A percentile compares a stretch with the other conserved stretches of the same genome.
phyloP scores from a whole-genome alignment of 2,888 invertebrate genomes.

The Girardia tigrina region DNA sequence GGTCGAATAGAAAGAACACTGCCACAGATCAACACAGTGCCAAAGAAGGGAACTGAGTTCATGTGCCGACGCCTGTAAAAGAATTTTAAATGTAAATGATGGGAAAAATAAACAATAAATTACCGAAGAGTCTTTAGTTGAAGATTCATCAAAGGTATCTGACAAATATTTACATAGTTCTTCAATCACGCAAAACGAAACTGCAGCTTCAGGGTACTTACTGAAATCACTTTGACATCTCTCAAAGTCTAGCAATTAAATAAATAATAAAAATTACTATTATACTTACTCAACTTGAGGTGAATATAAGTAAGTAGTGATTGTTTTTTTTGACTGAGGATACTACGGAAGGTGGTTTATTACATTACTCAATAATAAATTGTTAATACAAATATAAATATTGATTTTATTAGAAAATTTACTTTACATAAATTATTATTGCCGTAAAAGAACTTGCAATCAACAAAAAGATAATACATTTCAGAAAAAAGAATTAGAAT shows the following conservation, averaged over 20 bases:
- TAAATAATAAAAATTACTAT: too few relatives aligned
- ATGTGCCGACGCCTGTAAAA: neutral
- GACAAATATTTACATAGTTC: neutral
- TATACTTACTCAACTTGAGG: too few relatives aligned
- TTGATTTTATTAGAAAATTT: too few relatives aligned
- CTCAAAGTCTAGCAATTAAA: neutral
- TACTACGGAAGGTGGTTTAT: too few relatives aligned
- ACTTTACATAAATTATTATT: too few relatives aligned
- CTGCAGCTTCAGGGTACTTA: neutral
- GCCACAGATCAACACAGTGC: slow-evolving; percentile 19
- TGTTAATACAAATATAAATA: too few relatives aligned
- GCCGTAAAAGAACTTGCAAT: too few relatives aligned
- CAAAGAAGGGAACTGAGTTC: neutral
- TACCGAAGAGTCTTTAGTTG: neutral
- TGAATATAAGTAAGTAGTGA: too few relatives aligned
- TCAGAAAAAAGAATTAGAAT: too few relatives aligned
- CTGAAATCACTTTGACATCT: neutral
- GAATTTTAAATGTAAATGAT: neutral
- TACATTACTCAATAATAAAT: too few relatives aligned
- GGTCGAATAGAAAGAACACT: neutral
- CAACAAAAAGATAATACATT: too few relatives aligned
- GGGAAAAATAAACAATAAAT: neutral
- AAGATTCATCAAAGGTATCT: neutral
- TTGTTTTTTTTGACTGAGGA: too few relatives aligned
- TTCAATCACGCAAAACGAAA: neutral